These are phyloP conservation scores for Catajapyx aquilonaris DNA, from an alignment of 1,140 invertebrate species.

Conservation along the genomic window DNA sequence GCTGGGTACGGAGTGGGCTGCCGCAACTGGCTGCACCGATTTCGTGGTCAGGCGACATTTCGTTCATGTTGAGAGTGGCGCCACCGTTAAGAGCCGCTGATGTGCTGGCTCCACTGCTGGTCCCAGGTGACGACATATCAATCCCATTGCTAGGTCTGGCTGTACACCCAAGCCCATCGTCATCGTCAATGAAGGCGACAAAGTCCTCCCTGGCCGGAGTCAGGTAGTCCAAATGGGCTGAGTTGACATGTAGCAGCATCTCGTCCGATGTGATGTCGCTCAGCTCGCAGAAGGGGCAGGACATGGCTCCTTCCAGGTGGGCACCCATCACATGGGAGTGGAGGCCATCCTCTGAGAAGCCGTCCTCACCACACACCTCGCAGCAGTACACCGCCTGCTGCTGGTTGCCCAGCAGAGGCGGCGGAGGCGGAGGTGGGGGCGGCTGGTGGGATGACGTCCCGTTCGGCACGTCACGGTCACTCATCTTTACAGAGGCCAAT, in stretches of 20 bases:
- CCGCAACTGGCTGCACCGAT: conserved; percentile 24
- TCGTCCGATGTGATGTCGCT: conserved; percentile 43
- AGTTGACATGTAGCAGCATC: conserved; percentile 54
- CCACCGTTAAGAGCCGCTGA: background rate
- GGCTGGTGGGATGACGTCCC: no score
- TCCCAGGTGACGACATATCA: background rate
- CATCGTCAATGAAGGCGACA: conserved; percentile 29
- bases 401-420: no score
- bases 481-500: no score
- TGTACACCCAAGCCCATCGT: conserved; percentile 19
- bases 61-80: background rate
- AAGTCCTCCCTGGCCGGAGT: conserved; percentile 38
- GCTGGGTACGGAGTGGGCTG: conserved; percentile 34
- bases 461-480: no score
- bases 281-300: conserved; percentile 63
- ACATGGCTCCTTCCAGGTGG: conserved; percentile 50
- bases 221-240: conserved; percentile 53
- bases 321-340: conserved; percentile 47
- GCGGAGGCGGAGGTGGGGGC: no score
- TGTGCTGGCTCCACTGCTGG: background rate
- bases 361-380: conserved; percentile 60
- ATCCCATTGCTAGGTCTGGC: background rate
- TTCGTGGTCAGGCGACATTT: background rate
- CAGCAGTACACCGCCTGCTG: no score
- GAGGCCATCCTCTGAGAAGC: conserved; percentile 55